Conservation (phyloP, 2,797 vertebrate species). For the Poecilia picta region DNA sequence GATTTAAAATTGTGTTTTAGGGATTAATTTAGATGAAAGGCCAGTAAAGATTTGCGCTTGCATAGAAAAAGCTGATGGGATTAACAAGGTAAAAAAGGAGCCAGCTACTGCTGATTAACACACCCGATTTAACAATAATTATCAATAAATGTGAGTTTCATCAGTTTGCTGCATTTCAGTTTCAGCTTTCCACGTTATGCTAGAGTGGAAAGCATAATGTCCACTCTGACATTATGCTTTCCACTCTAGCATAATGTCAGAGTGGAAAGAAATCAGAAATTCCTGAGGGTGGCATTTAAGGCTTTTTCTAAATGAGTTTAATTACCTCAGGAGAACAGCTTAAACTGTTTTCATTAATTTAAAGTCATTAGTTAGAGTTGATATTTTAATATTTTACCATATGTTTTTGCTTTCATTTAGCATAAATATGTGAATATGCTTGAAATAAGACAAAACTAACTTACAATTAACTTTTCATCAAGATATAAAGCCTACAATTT, state of each 20-base stretch:
- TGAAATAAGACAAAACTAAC: too few species aligned
- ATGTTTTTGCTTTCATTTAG: too few species aligned
- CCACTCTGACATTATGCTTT: too few species aligned
- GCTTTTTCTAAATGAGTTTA: too few species aligned
- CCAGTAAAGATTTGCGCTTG: not conserved
- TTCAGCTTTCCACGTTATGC: too few species aligned
- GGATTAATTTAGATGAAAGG: not conserved
- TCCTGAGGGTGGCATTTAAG: not conserved
- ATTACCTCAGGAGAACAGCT: not conserved
- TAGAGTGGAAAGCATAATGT: too few species aligned
- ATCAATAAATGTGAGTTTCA: not conserved
- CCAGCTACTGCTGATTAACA: not conserved
- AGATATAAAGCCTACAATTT: too few species aligned
- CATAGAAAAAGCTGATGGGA: not conserved
- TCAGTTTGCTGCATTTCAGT: not conserved
- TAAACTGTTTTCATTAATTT: not conserved
- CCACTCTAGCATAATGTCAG: not conserved
- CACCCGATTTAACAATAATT: not conserved
- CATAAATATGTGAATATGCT: too few species aligned
- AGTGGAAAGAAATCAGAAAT: not conserved
- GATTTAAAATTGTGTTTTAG: not conserved
- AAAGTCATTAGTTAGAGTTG: not conserved
- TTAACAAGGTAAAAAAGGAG: not conserved
- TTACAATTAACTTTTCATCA: too few species aligned
- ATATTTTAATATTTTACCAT: not conserved